A percentile compares a stretch with the other conserved stretches of the same genome.
phyloP scores from a whole-genome alignment of 1,140 invertebrate species.

The Brevipalpus yothersi region DNA sequence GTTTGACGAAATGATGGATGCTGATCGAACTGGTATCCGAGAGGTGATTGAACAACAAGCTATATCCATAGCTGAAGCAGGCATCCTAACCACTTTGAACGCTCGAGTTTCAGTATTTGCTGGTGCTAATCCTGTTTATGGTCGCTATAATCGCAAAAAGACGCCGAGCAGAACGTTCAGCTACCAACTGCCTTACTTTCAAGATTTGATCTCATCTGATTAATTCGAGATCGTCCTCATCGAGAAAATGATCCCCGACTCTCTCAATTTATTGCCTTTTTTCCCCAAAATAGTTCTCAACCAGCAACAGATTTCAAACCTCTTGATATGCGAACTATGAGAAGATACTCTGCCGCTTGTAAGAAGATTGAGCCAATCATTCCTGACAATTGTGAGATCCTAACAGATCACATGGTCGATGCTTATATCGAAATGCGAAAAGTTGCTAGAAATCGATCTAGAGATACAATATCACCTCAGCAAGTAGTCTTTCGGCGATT shows the following conservation, averaged over 20 bases:
- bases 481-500: constrained; percentile 74
- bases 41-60: constrained; percentile 99
- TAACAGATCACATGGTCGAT: constrained; percentile 75
- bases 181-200: constrained; percentile 91
- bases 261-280: constrained; percentile 91
- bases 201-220: constrained; percentile 89
- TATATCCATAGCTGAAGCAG: constrained; percentile 97
- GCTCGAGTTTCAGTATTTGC: constrained; percentile 89
- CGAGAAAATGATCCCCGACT: constrained; percentile 75
- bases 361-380: constrained; percentile 66
- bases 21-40: constrained; percentile 87
- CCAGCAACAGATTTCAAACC: constrained; percentile 43
- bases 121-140: constrained; percentile 95
- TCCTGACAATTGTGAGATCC: constrained; percentile 46
- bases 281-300: constrained; percentile 73
- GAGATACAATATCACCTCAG: constrained; percentile 80
- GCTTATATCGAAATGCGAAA: constrained; percentile 81
- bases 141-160: constrained; percentile 83
- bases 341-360: constrained; percentile 74
- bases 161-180: constrained; percentile 94
- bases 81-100: constrained; percentile 92
- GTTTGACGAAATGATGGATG: constrained; percentile 98
- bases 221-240: constrained; percentile 84
- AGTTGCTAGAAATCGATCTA: constrained; percentile 53
- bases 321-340: constrained; percentile 76